Base-by-base conservation (phyloP, 2,888 invertebrate genomes). In the Acrobasis suavella region DNA sequence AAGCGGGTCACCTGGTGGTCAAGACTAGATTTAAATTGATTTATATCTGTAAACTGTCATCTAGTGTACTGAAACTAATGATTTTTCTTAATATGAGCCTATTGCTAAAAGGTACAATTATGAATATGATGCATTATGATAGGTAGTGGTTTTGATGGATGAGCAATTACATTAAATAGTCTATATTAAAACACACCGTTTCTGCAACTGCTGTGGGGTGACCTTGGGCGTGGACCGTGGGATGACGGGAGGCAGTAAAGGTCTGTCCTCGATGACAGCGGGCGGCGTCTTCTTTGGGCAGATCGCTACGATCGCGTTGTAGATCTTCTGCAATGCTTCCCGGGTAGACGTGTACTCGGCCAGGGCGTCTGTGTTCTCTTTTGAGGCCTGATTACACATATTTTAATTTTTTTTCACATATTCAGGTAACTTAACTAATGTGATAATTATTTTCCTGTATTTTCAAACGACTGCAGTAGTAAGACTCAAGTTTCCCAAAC, bases 341-440 rank as follows among this genome's bases (percentile, higher is more conserved):
- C 94, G 94, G 15, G 95, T 83, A 0, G 93, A 89, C 5, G 92
- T 85, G 70, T 95, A 93, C n/a, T 93, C 92, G 12, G 93, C 91
- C 15, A 94, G 91, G 46, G 94, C 93, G n/a, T 96, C 95, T 0
- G 94, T 93, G 76, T 95, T 96, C 55, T 83, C 80, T 72, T 85
- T 84, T 52, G 88, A 87, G 1, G 90, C 91, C 91, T 92, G 63
- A 15, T 50, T 60, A 7, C 14, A 14, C 14, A 46, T 1, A 10
- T 42, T 12, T 12, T 39, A 1, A 39, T 39, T 39, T 10, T 3
- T 10, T 42, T 12, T 0, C 5, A 14, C 42, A 12, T 2, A 42
- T 50, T 15, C 16, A 32, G 32, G 8, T 32, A 6, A 32, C 32
- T 32, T 8, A 32, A 32, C 32, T 32, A 32, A 32, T 32, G 22